Evolutionary conservation across 2,797 vertebrate species (phyloP), one percentile per base, ranked within the genome.

Genomic region (Toxotes lorentzi): DNA sequence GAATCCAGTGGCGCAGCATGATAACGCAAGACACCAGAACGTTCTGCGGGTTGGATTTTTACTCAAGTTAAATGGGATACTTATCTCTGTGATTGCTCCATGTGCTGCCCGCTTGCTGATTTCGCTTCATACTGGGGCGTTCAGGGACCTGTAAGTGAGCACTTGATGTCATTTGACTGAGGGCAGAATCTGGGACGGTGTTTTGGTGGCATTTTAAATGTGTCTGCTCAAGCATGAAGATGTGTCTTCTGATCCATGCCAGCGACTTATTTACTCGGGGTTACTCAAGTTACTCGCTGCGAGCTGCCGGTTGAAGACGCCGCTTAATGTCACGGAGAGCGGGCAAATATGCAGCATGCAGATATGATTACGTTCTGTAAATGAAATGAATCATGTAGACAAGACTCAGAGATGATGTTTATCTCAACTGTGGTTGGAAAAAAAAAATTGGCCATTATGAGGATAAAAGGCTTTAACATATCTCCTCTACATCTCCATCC

Each of bases 101-200:
- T 86, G 78, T 88, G 84, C 89, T 87, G 84, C 89, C 92, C 85
- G 91, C 82, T 82, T 91, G 88, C 91, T 82, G 81, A 77, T 91
- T 91, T 84, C 4, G 64, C 83, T 89, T 83, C 86, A 81, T 88
- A 84, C 81, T 80, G 92, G 81, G 85, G 83, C 86, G 75, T 95
- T 94, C 92, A 85, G 92, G 92, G 92, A 93, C 93, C 91, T 93
- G 91, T 92, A 93, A 92, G 93, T 86, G 92, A 91, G 84, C 90
- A 87, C 92, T 93, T 88, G 84, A 91, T 91, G 92, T 93, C 88
- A 83, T 90, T 92, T 93, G 91, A 93, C 92, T 91, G 90, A 88
- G 92, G 92, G 91, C 89, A 87, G 90, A 91, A 91, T 91, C 88
- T 91, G 83, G 89, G 91, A 90, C 89, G 86, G 78, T 91, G 87